Percentiles rank a stretch among this genome's conserved stretches.
Evolutionary conservation across 2,797 vertebrate species (phyloP).

Genomic region (Malacoctenus gilli): DNA sequence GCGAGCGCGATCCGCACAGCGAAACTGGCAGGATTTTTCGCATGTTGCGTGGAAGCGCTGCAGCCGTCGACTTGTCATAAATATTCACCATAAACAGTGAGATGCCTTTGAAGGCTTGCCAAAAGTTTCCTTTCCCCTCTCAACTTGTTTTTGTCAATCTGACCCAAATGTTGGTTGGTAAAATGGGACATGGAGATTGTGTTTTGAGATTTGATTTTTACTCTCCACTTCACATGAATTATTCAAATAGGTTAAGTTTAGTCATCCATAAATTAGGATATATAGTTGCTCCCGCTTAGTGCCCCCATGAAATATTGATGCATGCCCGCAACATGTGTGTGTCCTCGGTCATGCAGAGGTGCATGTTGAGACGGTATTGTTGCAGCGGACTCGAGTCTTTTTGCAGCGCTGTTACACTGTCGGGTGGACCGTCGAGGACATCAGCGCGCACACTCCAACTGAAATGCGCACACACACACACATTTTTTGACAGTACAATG

Average conservation of each 20-base stretch:
- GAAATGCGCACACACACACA: constrained; percentile 39
- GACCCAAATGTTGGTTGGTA: constrained; percentile 1
- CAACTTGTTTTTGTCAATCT: constrained; percentile 15
- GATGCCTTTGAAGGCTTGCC: not conserved
- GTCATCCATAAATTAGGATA: constrained; percentile 54
- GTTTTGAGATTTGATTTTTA: constrained; percentile 32
- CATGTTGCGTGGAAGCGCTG: not conserved
- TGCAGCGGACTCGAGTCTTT: constrained; percentile 5
- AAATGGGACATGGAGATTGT: constrained; percentile 23
- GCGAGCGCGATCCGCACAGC: not conserved
- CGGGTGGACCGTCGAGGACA: constrained; percentile 25
- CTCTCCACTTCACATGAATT: constrained; percentile 43
- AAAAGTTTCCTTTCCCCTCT: constrained; percentile 25
- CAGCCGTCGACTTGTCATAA: not conserved
- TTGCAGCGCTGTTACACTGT: constrained; percentile 4
- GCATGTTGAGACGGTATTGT: constrained; percentile 17
- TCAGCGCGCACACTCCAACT: constrained; percentile 20
- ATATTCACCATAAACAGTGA: constrained; percentile 1
- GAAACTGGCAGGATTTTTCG: not conserved
- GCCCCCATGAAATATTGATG: constrained; percentile 47
- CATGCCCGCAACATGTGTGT: constrained; percentile 42
- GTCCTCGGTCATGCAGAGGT: constrained; percentile 1
- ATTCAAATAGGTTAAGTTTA: constrained; percentile 55
- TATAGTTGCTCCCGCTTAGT: constrained; percentile 25
- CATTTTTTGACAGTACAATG: constrained; percentile 55